A percentile compares a stretch with the other conserved stretches of the same genome.
These are phyloP conservation scores for Pollachius pollachius DNA, from an alignment of 2,113 vertebrate genomes.

Conservation along the genomic window DNA sequence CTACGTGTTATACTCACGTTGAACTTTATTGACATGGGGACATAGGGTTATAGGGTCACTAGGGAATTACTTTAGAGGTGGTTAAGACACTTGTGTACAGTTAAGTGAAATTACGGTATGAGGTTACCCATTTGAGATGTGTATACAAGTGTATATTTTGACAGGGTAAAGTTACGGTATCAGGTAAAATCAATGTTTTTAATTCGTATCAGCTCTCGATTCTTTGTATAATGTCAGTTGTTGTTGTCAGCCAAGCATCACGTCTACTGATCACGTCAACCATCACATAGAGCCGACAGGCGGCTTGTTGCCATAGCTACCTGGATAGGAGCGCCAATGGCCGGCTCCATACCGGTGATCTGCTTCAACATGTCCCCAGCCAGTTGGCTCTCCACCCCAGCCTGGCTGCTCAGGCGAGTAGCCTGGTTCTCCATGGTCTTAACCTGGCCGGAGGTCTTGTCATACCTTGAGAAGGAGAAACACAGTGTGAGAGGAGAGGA, in stretches of 20 bases:
- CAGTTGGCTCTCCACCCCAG: slow-evolving; percentile 53
- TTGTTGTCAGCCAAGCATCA: not conserved
- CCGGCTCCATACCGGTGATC: slow-evolving; percentile 46
- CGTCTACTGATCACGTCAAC: not conserved
- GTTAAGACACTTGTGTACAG: no score
- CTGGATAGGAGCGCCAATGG: slow-evolving; percentile 30
- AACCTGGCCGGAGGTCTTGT: slow-evolving; percentile 41
- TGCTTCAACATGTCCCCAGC: slow-evolving; percentile 45
- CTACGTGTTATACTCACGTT: no score
- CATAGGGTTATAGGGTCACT: no score
- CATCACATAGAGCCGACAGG: not conserved
- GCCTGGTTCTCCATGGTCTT: slow-evolving; percentile 58
- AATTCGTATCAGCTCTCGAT: no score
- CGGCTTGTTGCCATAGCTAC: not conserved
- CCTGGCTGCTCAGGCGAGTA: slow-evolving; percentile 29
- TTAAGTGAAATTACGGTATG: no score
- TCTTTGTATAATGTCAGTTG: no score
- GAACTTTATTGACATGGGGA: no score
- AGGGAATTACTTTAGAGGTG: no score
- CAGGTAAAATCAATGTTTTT: no score
- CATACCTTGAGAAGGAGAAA: slow-evolving; percentile 51
- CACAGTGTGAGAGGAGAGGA: not conserved
- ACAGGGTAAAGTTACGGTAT: no score
- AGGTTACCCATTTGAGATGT: no score
- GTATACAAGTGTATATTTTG: no score